Base-by-base conservation (phyloP, 1,140 invertebrate genomes). In the Drosophila pectinifera region DNA sequence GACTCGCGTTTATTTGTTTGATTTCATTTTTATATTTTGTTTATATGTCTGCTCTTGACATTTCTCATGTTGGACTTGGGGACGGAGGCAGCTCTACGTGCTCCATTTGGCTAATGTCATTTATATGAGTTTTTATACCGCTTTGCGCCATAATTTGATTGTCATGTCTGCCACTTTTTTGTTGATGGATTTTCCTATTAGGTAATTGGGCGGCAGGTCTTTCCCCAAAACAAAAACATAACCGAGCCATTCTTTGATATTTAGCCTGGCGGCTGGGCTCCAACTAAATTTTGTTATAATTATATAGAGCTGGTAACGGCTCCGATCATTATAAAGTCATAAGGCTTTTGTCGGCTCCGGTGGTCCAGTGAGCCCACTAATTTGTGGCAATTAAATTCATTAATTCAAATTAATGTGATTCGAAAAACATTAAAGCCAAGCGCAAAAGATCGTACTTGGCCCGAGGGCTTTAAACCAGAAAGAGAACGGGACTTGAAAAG, bases 391-490 rank as follows among this genome's bases (percentile, higher is more conserved):
- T 86, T 86, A 86, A 86, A 86, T 78, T 88, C 82, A 86, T 86
- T 86, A 86, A 86, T 86, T 88, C 70, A 88, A 88, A 86, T 88
- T 88, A 86, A 88, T 86, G 88, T 86, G 75, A 86, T 86, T 83
- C 65, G 61, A 79, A 82, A 82, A 83, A 74, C 80, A 82, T 82
- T 57, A 79, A 79, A 81, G 36, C 53, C 55, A 42, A 48, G 20
- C 43, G 36, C 51, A 56, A 49, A 49, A 63, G 42, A 72, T 64
- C 46, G 45, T 81, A 53, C 59, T 46, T 81, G 14, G 58, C 78
- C 73, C 16, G 45, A 61, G 57, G 77, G 63, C 67, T 24, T 42
- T 26, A 45, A 63, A 18, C 45, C 18, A 53, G 16, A 62, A 54
- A 39, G 5, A 36, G 55, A 59, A 36, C 31, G 49, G 18, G 18